phyloP scores from a whole-genome alignment of 2,888 invertebrate species.

The Caenorhabditis panamensis region DNA sequence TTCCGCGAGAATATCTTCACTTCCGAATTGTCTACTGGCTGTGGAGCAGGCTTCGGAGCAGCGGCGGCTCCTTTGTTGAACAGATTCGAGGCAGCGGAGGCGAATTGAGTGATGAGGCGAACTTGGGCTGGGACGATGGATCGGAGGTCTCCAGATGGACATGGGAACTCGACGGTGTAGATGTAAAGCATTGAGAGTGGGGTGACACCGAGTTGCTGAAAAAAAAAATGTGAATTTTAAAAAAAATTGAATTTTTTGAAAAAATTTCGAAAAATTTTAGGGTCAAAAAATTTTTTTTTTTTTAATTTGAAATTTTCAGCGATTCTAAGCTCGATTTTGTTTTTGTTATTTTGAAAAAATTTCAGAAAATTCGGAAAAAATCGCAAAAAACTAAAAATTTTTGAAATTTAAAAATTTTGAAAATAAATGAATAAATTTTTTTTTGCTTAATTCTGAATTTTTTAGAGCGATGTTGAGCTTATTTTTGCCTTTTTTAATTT shows the following conservation, averaged over 20 bases:
- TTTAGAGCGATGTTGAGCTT: no score
- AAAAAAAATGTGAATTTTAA: neutral
- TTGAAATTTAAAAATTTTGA: no score
- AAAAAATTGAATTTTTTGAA: neutral
- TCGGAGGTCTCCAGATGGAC: slow-evolving; percentile 43
- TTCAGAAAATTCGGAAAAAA: no score
- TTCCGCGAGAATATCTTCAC: slow-evolving; percentile 18
- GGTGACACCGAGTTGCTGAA: slow-evolving; percentile 29
- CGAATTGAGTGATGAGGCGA: slow-evolving; percentile 47
- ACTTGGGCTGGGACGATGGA: slow-evolving; percentile 45
- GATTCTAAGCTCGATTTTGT: no score
- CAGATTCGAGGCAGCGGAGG: slow-evolving; percentile 32
- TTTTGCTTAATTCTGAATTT: no score
- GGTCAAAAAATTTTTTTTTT: neutral
- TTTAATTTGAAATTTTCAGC: neutral
- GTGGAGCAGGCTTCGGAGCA: neutral
- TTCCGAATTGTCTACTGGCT: neutral
- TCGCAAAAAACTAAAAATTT: no score
- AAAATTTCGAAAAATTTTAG: neutral
- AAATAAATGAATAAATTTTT: neutral
- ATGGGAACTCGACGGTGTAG: slow-evolving; percentile 47
- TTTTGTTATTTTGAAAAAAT: neutral
- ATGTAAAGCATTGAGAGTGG: slow-evolving; percentile 36
- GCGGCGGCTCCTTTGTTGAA: slow-evolving; percentile 15
- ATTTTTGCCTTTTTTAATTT: neutral